These are phyloP conservation scores for Dicrostonyx torquatus DNA, from an alignment of 2,797 vertebrate species.

Conservation along the genomic window DNA sequence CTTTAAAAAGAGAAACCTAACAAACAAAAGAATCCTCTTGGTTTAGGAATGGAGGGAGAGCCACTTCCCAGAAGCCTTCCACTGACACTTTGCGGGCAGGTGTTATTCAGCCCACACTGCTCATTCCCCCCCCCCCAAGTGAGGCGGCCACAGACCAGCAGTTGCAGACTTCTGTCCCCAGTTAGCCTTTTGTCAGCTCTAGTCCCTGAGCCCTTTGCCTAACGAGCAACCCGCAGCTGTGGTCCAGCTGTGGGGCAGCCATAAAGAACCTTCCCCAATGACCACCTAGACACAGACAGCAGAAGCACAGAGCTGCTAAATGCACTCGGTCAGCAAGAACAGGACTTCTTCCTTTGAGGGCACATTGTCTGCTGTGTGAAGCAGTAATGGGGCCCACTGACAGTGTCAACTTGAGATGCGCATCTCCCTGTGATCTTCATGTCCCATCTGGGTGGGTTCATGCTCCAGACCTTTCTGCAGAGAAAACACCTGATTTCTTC, in stretches of 20 bases:
- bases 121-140: background rate
- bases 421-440: constrained; percentile 10
- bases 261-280: background rate
- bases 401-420: background rate
- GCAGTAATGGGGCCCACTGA: background rate
- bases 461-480: background rate
- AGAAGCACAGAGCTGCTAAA: background rate
- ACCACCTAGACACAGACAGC: background rate
- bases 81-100: background rate
- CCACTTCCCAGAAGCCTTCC: background rate
- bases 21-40: background rate
- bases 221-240: background rate
- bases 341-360: background rate
- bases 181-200: constrained; percentile 55
- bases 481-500: background rate
- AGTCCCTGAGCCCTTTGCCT: constrained; percentile 60
- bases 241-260: constrained; percentile 53
- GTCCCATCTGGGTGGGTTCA: background rate
- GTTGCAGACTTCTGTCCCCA: constrained; percentile 78
- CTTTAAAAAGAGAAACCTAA: background rate
- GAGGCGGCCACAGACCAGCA: constrained; percentile 68
- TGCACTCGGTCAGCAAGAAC: background rate
- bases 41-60: background rate
- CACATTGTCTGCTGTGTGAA: background rate
- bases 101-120: constrained; percentile 58